A percentile compares a stretch with the other conserved stretches of the same genome.
Conservation (phyloP, 1,140 invertebrate genomes). For the Zelostemma sp. region DNA sequence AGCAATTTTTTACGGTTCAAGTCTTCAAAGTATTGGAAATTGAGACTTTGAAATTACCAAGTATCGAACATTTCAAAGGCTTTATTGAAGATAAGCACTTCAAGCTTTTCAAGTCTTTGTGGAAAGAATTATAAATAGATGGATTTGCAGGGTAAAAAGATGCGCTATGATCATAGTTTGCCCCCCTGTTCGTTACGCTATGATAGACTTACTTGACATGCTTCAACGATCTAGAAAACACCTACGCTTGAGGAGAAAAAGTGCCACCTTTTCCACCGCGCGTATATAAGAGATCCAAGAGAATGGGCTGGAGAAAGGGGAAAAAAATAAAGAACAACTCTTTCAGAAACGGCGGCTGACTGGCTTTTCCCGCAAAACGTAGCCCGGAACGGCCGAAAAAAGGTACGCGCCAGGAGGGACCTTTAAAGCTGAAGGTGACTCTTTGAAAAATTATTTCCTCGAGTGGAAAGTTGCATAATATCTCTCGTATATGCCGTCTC, state of each 20-base stretch:
- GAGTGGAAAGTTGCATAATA: constrained; percentile 61
- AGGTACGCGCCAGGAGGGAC: constrained; percentile 14
- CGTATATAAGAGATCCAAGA: not conserved
- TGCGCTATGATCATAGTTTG: not conserved
- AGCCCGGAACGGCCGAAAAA: constrained; percentile 36
- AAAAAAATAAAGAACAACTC: constrained; percentile 16
- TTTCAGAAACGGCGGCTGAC: constrained; percentile 8
- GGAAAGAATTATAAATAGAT: not conserved
- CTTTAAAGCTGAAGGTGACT: constrained; percentile 24
- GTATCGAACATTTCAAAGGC: too few species aligned
- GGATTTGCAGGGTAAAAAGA: not conserved
- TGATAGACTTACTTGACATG: constrained; percentile 35
- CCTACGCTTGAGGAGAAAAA: constrained; percentile 15
- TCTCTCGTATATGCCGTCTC: constrained; percentile 35
- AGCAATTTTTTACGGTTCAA: too few species aligned
- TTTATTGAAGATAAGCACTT: too few species aligned
- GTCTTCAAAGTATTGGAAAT: too few species aligned
- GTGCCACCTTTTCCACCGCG: constrained; percentile 9
- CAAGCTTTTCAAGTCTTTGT: not conserved
- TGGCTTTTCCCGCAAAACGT: constrained; percentile 27
- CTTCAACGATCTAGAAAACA: constrained; percentile 54
- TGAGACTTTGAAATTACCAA: too few species aligned
- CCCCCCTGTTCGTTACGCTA: constrained; percentile 23
- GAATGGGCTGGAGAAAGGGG: constrained; percentile 4
- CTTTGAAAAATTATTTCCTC: constrained; percentile 63